phyloP scores from a whole-genome alignment of 2,797 vertebrate species.

The Myotis findleyi region DNA sequence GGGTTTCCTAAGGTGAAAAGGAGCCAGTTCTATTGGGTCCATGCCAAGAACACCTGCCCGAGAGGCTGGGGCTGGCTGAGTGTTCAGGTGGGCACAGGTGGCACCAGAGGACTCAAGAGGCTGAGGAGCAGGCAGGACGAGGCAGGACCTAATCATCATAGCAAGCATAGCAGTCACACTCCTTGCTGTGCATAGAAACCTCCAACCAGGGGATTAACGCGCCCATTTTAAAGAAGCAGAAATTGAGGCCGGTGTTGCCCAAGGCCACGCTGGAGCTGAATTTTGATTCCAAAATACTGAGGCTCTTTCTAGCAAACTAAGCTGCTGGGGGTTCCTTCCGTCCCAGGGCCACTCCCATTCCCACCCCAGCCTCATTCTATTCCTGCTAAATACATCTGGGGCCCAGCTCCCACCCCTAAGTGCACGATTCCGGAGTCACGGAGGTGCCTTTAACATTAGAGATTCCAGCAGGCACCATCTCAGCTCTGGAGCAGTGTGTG shows the following conservation, averaged over 20 bases:
- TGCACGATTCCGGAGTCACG: neutral
- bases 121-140: neutral
- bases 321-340: neutral
- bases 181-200: neutral
- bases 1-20: neutral
- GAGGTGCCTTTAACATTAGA: neutral
- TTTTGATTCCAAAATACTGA: neutral
- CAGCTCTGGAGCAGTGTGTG: neutral
- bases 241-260: neutral
- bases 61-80: neutral
- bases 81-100: neutral
- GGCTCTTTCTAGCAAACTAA: neutral
- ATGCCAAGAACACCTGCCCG: neutral
- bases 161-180: rapidly evolving
- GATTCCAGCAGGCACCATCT: neutral
- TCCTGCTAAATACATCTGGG: neutral
- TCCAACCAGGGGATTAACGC: neutral
- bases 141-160: neutral
- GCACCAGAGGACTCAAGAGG: neutral
- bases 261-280: neutral
- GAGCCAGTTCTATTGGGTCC: neutral
- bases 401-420: neutral
- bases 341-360: neutral
- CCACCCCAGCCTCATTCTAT: neutral
- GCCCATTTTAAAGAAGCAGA: neutral